Evolutionary conservation across 2,888 invertebrate species (phyloP).

Genomic region (Zygothrica quintamaculata): DNA sequence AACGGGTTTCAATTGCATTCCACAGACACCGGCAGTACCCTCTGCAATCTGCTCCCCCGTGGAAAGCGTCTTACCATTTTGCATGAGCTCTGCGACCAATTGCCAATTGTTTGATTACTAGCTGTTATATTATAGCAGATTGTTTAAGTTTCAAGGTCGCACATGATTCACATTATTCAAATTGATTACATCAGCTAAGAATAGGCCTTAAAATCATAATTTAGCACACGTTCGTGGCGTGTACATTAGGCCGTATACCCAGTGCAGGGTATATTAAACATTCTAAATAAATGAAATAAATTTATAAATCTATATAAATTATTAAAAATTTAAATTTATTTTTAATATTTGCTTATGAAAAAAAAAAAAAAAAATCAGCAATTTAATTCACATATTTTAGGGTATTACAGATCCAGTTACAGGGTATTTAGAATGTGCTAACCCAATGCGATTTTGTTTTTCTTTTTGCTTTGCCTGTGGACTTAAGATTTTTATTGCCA

Average conservation of each 20-base stretch:
- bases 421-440: not conserved
- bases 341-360: too few relatives aligned
- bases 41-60: not conserved
- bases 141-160: conserved; percentile 63
- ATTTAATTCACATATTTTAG: too few relatives aligned
- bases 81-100: conserved; percentile 15
- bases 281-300: too few relatives aligned
- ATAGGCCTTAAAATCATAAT: conserved; percentile 20
- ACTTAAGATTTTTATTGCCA: conserved; percentile 38
- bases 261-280: too few relatives aligned
- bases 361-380: too few relatives aligned
- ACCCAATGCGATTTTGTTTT: conserved; percentile 8
- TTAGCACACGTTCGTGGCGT: conserved; percentile 40
- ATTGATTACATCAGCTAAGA: conserved; percentile 34
- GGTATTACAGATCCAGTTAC: too few relatives aligned
- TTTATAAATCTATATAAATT: too few relatives aligned
- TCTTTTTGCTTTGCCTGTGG: conserved; percentile 18
- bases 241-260: not conserved
- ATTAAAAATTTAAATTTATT: too few relatives aligned
- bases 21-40: conserved; percentile 6
- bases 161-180: conserved; percentile 52
- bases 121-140: conserved; percentile 6
- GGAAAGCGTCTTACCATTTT: conserved; percentile 46
- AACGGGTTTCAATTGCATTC: conserved; percentile 44
- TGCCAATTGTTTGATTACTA: conserved; percentile 12